A percentile compares a stretch with the other conserved stretches of the same genome.
Conservation (phyloP, 2,888 invertebrate genomes). For the Scaptomyza reducta region DNA sequence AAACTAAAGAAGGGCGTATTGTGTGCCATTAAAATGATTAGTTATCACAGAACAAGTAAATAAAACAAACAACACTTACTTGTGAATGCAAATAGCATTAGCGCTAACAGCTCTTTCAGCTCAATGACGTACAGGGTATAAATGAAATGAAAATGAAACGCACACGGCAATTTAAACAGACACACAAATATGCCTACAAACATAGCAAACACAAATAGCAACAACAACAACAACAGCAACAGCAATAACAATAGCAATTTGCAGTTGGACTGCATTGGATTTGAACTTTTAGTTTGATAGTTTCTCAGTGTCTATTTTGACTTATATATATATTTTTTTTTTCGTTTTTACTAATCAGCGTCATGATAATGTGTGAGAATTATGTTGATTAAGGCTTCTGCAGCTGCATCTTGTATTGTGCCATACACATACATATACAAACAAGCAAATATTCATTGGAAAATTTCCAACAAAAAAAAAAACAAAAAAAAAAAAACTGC, state of each 20-base stretch:
- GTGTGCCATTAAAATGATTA: too few species aligned
- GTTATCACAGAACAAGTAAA: background rate
- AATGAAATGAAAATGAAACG: slow-evolving; percentile 40
- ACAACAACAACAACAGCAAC: slow-evolving; percentile 9
- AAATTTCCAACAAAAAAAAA: slow-evolving; percentile 64
- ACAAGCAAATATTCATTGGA: slow-evolving; percentile 36
- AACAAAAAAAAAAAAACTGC: slow-evolving; percentile 28
- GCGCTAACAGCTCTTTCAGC: background rate
- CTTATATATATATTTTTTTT: background rate
- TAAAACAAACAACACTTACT: too few species aligned
- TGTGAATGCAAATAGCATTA: background rate
- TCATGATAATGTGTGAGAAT: slow-evolving; percentile 65
- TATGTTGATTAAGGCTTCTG: slow-evolving; percentile 52
- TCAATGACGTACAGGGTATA: slow-evolving; percentile 40
- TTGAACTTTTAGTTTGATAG: slow-evolving; percentile 63
- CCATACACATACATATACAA: background rate
- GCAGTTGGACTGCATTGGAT: slow-evolving; percentile 43
- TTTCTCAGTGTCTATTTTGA: slow-evolving; percentile 21
- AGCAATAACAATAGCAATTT: slow-evolving; percentile 27
- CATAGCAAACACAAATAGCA: background rate
- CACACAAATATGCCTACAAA: slow-evolving; percentile 1
- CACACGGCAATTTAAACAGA: slow-evolving; percentile 27
- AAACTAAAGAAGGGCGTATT: too few species aligned
- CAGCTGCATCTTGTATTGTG: slow-evolving; percentile 50
- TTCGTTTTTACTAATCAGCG: slow-evolving; percentile 45